Conservation (phyloP, 2,113 vertebrate genomes). For the Myrmecobius fasciatus region DNA sequence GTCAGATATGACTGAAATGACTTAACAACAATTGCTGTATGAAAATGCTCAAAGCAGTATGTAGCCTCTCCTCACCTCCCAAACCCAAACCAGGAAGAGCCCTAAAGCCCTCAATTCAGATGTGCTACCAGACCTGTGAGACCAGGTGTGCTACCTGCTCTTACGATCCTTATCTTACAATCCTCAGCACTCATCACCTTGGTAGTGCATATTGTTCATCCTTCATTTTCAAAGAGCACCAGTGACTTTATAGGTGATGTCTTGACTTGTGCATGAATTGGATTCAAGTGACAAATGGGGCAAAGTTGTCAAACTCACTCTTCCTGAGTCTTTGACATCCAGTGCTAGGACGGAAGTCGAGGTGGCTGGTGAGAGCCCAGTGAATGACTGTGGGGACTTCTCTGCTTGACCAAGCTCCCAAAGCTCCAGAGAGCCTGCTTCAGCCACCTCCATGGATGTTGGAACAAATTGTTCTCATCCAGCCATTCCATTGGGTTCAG, state of each 20-base stretch:
- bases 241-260: neutral
- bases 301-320: neutral
- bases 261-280: neutral
- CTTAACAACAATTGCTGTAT: neutral
- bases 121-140: neutral
- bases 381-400: neutral
- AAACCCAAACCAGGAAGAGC: neutral
- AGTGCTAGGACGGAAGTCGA: neutral
- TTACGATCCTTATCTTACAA: neutral
- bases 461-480: neutral
- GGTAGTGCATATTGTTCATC: too few relatives aligned
- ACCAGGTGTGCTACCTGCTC: too few relatives aligned
- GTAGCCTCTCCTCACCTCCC: neutral
- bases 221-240: neutral
- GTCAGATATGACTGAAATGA: neutral
- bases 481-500: neutral
- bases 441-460: neutral
- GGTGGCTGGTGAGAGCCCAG: neutral
- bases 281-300: neutral
- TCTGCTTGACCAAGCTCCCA: neutral
- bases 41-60: neutral
- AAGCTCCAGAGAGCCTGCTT: neutral
- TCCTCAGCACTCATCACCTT: neutral
- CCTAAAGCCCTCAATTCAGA: neutral
- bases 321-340: neutral